Evolutionary conservation across 1,140 invertebrate species (phyloP).

Genomic region (Drosophila obscura): DNA sequence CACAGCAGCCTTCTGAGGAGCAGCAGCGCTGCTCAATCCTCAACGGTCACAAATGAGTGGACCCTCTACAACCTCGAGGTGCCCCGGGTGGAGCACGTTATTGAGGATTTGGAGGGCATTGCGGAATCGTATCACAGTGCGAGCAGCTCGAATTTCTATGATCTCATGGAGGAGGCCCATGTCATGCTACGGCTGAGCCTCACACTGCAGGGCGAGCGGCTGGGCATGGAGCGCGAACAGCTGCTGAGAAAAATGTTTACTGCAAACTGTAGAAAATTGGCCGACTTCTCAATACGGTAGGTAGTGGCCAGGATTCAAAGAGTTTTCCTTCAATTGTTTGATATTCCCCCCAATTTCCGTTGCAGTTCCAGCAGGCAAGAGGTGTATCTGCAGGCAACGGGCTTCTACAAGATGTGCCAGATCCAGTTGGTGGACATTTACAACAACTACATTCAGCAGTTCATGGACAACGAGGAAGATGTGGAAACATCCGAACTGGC

Average conservation of each 20-base stretch:
- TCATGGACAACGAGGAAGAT: constrained; percentile 28
- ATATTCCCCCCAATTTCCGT: neutral
- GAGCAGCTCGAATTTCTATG: constrained; percentile 84
- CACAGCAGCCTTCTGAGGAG: constrained; percentile 73
- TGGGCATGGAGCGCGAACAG: constrained; percentile 61
- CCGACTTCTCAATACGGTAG: constrained; percentile 80
- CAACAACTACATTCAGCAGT: constrained; percentile 63
- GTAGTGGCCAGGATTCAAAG: neutral
- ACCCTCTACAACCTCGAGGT: constrained; percentile 88
- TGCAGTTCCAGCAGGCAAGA: constrained; percentile 72
- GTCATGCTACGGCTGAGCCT: constrained; percentile 74
- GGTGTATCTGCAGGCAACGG: constrained; percentile 76
- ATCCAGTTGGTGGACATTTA: constrained; percentile 77
- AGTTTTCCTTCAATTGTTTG: neutral
- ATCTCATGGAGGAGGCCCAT: constrained; percentile 82
- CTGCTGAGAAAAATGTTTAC: constrained; percentile 64
- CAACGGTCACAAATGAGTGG: constrained; percentile 85
- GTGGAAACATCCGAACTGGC: constrained; percentile 50
- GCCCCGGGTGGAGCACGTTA: constrained; percentile 86
- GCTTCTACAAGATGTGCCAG: constrained; percentile 83
- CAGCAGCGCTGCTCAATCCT: constrained; percentile 53
- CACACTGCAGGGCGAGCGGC: constrained; percentile 66
- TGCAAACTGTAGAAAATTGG: constrained; percentile 73
- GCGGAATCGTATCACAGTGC: constrained; percentile 87
- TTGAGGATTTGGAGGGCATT: constrained; percentile 88